A percentile compares a stretch with the other conserved stretches of the same genome.
These are phyloP conservation scores for Nebria ingens DNA, from an alignment of 1,140 invertebrate species.

Conservation along the genomic window DNA sequence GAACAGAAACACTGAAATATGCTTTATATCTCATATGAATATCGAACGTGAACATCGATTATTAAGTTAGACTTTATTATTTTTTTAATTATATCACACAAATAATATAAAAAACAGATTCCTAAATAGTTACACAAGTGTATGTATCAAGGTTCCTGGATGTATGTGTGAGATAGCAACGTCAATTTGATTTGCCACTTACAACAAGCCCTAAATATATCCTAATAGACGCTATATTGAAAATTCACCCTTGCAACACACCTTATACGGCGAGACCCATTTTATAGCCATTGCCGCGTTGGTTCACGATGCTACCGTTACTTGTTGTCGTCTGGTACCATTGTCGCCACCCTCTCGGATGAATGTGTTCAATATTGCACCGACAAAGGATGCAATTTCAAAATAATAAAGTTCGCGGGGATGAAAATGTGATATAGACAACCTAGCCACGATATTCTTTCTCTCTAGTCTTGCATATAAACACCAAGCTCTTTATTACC, in stretches of 20 bases:
- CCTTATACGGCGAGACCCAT: not conserved
- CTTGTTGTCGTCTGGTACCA: not conserved
- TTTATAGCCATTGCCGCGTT: conserved; percentile 1
- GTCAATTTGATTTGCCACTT: conserved; percentile 9
- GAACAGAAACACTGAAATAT: too few species aligned
- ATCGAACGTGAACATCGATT: too few species aligned
- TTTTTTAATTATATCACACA: too few species aligned
- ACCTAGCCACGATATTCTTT: too few species aligned
- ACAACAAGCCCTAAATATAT: conserved; percentile 4
- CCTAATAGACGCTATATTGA: conserved; percentile 7
- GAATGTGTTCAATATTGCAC: not conserved
- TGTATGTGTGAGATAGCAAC: not conserved
- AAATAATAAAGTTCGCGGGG: conserved; percentile 3
- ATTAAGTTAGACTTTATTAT: too few species aligned
- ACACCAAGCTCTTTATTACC: too few species aligned
- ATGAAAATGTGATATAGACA: conserved; percentile 4
- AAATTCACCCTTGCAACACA: not conserved
- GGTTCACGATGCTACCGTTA: not conserved
- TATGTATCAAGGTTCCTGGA: too few species aligned
- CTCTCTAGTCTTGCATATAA: too few species aligned
- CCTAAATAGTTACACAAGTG: too few species aligned
- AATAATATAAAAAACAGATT: too few species aligned
- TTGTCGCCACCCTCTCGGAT: not conserved
- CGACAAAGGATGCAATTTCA: conserved; percentile 8
- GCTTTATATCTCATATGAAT: too few species aligned